Evolutionary conservation across 2,888 invertebrate species (phyloP).

Genomic region (Drosophila tripunctata): DNA sequence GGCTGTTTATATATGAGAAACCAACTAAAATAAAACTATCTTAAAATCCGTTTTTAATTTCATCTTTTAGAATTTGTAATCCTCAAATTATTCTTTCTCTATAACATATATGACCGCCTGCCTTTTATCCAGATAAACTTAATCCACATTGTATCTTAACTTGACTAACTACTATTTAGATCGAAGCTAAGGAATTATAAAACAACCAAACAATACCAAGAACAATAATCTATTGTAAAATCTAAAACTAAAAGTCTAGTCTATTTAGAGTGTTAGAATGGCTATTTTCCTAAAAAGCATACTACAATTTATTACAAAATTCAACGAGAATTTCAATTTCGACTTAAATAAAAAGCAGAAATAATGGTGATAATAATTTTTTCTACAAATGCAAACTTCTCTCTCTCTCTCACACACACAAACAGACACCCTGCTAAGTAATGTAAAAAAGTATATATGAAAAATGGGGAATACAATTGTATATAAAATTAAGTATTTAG

Average conservation of each 20-base stretch:
- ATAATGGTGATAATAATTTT: constrained; percentile 75
- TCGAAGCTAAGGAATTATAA: constrained; percentile 43
- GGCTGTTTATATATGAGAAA: constrained; percentile 37
- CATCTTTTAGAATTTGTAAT: background rate
- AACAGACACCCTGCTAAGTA: constrained; percentile 29
- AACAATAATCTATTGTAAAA: constrained; percentile 78
- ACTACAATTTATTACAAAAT: constrained; percentile 47
- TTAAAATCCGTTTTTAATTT: constrained; percentile 1
- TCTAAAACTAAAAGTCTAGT: constrained; percentile 64
- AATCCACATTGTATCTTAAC: constrained; percentile 28
- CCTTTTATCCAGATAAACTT: constrained; percentile 41
- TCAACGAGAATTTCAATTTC: constrained; percentile 57
- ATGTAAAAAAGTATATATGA: constrained; percentile 41
- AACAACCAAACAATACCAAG: constrained; percentile 62
- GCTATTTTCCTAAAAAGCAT: constrained; percentile 74
- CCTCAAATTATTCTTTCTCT: constrained; percentile 9
- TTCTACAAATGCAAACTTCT: constrained; percentile 57
- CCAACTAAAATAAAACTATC: background rate
- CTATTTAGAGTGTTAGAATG: constrained; percentile 74
- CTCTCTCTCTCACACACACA: constrained; percentile 37
- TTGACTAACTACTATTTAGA: constrained; percentile 17
- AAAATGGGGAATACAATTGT: constrained; percentile 33
- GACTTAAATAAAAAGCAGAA: constrained; percentile 29
- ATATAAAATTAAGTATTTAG: constrained; percentile 37
- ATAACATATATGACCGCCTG: constrained; percentile 26